phyloP scores from a whole-genome alignment of 1,140 invertebrate genomes.

The Tetramorium alpestre region DNA sequence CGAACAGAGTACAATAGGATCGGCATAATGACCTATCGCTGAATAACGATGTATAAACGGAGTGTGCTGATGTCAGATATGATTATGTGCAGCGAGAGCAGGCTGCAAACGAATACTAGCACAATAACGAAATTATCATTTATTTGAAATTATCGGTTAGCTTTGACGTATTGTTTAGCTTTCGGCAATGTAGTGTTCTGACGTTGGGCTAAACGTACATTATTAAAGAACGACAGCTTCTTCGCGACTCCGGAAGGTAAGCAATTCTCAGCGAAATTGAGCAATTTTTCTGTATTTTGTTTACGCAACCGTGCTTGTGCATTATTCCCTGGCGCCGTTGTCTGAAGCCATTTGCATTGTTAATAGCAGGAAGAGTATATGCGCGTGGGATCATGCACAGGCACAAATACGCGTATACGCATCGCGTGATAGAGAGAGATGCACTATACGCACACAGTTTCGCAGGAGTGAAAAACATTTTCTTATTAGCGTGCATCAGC shows the following conservation, averaged over 20 bases:
- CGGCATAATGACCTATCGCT: slow-evolving; percentile 12
- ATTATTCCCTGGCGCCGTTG: slow-evolving; percentile 22
- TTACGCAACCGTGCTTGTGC: slow-evolving; percentile 54
- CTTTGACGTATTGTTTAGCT: slow-evolving; percentile 31
- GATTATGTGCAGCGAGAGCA: neutral
- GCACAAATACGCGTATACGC: neutral
- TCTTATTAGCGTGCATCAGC: slow-evolving; percentile 9
- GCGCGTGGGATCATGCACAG: neutral
- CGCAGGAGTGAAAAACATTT: neutral
- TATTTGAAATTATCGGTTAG: slow-evolving; percentile 18
- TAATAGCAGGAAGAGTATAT: slow-evolving; percentile 51
- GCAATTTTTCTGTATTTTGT: slow-evolving; percentile 76
- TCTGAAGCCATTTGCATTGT: slow-evolving; percentile 67
- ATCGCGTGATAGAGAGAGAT: neutral
- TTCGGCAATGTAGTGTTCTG: neutral
- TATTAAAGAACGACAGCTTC: slow-evolving; percentile 67
- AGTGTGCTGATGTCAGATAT: neutral
- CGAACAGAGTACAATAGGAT: slow-evolving; percentile 35
- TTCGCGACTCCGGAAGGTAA: slow-evolving; percentile 29
- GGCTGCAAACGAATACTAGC: neutral
- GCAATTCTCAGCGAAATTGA: slow-evolving; percentile 71
- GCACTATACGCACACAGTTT: neutral
- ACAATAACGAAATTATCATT: slow-evolving; percentile 15
- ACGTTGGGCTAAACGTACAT: slow-evolving; percentile 57
- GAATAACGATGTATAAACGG: slow-evolving; percentile 29